Evolutionary conservation across 1,140 invertebrate species (phyloP).

Genomic region (Penaeus vannamei): DNA sequence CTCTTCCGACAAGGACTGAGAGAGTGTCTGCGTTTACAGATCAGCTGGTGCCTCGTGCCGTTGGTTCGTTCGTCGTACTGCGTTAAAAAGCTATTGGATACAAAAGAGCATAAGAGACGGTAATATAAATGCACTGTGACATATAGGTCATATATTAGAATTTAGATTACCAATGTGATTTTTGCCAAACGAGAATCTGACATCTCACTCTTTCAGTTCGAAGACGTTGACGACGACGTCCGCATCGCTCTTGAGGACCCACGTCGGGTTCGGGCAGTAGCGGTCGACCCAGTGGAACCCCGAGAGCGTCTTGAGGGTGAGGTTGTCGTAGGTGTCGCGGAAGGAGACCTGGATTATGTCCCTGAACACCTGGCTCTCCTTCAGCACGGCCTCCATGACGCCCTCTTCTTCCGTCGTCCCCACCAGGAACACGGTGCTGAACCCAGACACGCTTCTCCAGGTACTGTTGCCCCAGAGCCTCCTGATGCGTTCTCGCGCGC

Average conservation of each 20-base stretch:
- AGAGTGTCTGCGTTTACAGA: not conserved
- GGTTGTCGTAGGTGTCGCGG: constrained; percentile 40
- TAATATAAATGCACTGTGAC: too few species aligned
- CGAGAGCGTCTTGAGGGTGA: constrained; percentile 29
- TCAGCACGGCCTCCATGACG: constrained; percentile 9
- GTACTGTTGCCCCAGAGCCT: constrained; percentile 35
- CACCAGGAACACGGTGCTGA: constrained; percentile 26
- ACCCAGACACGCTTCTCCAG: constrained; percentile 7
- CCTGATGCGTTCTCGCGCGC: constrained; percentile 23
- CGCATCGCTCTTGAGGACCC: constrained; percentile 48
- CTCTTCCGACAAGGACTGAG: not conserved
- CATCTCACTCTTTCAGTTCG: constrained; percentile 8
- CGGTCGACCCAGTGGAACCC: constrained; percentile 33
- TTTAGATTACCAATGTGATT: too few species aligned
- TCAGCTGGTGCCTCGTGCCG: not conserved
- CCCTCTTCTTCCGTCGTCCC: not conserved
- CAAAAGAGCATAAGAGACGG: too few species aligned
- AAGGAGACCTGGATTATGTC: constrained; percentile 31
- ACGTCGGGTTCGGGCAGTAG: constrained; percentile 34
- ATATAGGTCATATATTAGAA: too few species aligned
- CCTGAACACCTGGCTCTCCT: constrained; percentile 17
- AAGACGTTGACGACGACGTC: constrained; percentile 46
- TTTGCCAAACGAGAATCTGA: too few species aligned
- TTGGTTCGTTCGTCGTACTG: too few species aligned
- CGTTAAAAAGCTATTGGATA: too few species aligned